Conservation (phyloP, 2,888 invertebrate species). For the Cryptops parisi region DNA sequence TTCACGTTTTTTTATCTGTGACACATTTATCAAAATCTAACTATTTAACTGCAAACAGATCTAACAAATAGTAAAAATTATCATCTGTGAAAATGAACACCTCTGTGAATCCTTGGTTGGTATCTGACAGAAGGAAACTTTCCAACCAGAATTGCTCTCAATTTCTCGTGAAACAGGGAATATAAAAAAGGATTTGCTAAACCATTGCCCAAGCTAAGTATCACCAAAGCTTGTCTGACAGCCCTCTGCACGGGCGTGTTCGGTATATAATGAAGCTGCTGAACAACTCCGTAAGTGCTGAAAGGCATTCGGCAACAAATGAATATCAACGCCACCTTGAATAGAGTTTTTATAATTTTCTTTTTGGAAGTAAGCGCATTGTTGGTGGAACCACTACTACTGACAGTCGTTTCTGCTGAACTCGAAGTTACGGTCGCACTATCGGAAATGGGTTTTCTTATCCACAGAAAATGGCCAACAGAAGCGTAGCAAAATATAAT, state of each 20-base stretch:
- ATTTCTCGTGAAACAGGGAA: not conserved
- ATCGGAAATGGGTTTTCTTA: constrained; percentile 1
- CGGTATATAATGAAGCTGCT: not conserved
- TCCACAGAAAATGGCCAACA: constrained; percentile 4
- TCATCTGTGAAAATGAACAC: too few species aligned
- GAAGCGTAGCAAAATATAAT: not conserved
- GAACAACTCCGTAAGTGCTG: not conserved
- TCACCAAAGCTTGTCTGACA: not conserved
- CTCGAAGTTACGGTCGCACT: not conserved
- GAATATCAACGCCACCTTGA: not conserved
- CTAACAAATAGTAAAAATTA: too few species aligned
- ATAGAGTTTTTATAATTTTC: not conserved
- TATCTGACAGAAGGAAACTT: too few species aligned
- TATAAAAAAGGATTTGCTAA: not conserved
- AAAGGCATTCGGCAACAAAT: not conserved
- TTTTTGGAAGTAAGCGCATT: not conserved
- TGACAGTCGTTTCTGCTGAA: not conserved
- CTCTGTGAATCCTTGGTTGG: too few species aligned
- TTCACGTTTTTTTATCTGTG: too few species aligned
- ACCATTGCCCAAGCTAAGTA: not conserved
- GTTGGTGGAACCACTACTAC: not conserved
- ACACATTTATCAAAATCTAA: too few species aligned
- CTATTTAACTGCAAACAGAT: too few species aligned
- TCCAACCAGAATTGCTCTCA: not conserved
- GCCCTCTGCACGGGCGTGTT: not conserved